Evolutionary conservation across 2,797 vertebrate genomes (phyloP), one percentile per base, ranked within the genome.

Genomic region (Acrocephalus scirpaceus): DNA sequence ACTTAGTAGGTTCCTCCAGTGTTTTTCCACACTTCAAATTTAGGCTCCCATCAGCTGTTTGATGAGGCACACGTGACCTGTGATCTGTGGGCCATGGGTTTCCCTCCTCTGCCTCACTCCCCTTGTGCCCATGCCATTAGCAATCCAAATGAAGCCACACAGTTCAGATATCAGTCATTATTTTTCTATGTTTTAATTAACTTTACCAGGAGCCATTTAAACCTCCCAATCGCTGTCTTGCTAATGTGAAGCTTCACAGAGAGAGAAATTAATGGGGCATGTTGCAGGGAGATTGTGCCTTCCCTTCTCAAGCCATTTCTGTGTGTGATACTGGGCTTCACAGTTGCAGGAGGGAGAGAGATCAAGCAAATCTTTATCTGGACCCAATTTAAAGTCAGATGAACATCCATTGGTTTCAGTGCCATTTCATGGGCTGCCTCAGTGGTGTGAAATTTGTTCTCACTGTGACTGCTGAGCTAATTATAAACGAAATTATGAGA

Each of bases 81-180:
- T 5, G 38, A 2, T 45, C 53, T 26, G 18, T 6, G 30, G 32
- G 67, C 30, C 53, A 1, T 56, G 6, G 1, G 36, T 62, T 86
- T 36, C 20, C 36, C 53, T 50, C 6, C 79, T 54, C 58, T 92
- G 58, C 61, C 70, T 84, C 13, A 1, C 42, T 40, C 15, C 16
- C 14, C 30, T 62, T 3, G 8, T 56, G 71, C 65, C 74, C 51
- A 11, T 71, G 48, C 58, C 45, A 17, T 84, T 57, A 80, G 42
- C 80, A 81, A 47, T 81, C 53, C 86, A 81, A 71, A 29, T 50
- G 71, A 93, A 93, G 85, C 89, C 93, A 64, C 89, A 36, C 20
- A 75, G 72, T 88, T 96, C 90, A 77, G 79, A 36, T 95, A 94
- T 77, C 90, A 92, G 57, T 96, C 93, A 96, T 97, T 93, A 84